Conservation (phyloP, 2,797 vertebrate genomes). For the Vespertilio murinus region DNA sequence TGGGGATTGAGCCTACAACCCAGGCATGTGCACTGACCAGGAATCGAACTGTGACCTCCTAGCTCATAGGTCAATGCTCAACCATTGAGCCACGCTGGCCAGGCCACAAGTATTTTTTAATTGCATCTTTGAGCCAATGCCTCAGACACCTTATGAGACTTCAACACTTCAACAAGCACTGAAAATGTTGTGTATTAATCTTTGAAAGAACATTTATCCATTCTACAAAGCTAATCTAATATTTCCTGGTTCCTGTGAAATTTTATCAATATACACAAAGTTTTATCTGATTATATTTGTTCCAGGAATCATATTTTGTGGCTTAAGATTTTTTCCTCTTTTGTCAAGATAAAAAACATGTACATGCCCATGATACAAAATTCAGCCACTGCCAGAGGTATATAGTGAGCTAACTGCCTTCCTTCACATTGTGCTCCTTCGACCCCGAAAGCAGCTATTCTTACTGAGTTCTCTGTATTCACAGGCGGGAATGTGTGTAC, state of each 20-base stretch:
- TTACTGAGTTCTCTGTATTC: background rate
- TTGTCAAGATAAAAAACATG: background rate
- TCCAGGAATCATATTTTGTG: background rate
- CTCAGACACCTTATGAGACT: background rate
- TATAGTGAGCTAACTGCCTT: background rate
- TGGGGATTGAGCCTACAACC: too few species aligned
- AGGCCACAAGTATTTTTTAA: background rate
- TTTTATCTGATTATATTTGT: slow-evolving; percentile 30
- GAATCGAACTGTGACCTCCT: too few species aligned
- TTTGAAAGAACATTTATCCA: background rate
- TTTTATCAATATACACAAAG: background rate
- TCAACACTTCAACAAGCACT: background rate
- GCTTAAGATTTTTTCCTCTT: background rate
- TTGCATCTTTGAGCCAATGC: background rate
- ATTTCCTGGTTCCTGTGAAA: background rate
- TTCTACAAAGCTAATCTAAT: background rate
- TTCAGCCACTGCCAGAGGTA: background rate
- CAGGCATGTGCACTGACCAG: too few species aligned
- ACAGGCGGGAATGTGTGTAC: background rate
- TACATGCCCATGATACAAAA: background rate
- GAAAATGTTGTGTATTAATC: background rate
- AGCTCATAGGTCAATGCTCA: too few species aligned
- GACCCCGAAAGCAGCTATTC: background rate
- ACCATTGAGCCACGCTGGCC: too few species aligned
- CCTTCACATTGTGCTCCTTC: background rate